Evolutionary conservation across 53 echinoderm and acorn worm genomes (phyloP), one percentile per base, ranked within the genome.

Genomic region (Apostichopus leukothele): DNA sequence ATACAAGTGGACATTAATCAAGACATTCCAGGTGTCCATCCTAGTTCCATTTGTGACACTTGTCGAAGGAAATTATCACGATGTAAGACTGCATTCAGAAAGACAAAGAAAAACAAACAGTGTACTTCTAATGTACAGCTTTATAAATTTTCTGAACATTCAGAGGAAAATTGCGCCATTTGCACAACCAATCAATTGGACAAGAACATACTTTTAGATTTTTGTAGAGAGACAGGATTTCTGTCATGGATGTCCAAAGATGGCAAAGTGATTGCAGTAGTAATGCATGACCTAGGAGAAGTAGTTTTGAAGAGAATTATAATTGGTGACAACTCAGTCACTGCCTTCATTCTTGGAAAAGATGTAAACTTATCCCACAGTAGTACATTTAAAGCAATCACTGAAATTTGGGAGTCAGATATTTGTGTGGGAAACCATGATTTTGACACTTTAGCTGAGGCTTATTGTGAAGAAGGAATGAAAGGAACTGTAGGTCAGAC

Each of bases 221-320:
- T 52, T 20, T 81, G 83, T 21, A 81, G 21, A 13, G 14, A 81
- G 5, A 20, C 13, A 14, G 83, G 83, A 4, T n/a, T 57, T 6
- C 55, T 19, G 5, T 81, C 83, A 16, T 81, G 83, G 83, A 16
- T 55, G 12, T 53, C 21, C 1, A 52, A 81, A 53, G 54, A 16
- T 63, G 63, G 54, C 18, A 53, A 52, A n/a, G 53, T 60, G n/a
- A 53, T 81, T 20, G 16, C 12, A 18, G 83, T 81, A 6, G 50
- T 81, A 51, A n/a, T 51, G 50, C 53, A 81, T 81, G 59, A 52
- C 83, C n/a, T 53, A 14, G 83, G 55, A 18, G 83, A 53, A 81
- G 21, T 52, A 55, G 83, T 81, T 53, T 16, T 81, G 60, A 81
- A 81, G 21, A 51, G 81, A 52, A 61, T 61, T 61, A 13, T 61